These are phyloP conservation scores for Panagrolaimus sp. DNA, from an alignment of 1,140 invertebrate genomes.

Conservation along the genomic window DNA sequence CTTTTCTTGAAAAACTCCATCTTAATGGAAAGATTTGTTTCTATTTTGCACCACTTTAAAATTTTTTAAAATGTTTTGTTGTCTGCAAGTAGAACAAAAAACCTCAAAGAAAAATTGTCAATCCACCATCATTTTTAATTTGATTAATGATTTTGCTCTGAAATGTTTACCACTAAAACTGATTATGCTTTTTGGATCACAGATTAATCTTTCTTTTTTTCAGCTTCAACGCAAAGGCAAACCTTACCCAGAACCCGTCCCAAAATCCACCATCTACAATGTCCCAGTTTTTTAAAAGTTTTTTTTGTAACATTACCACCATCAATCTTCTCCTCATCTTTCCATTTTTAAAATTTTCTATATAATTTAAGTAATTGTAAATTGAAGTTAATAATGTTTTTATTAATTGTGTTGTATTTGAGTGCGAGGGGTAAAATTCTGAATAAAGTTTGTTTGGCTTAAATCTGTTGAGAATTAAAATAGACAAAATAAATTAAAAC, in stretches of 20 bases:
- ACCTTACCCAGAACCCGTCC: neutral
- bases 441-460: too few species aligned
- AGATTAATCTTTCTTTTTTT: neutral
- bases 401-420: too few species aligned
- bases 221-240: conserved; percentile 3
- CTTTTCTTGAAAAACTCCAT: too few species aligned
- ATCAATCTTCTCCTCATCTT: too few species aligned
- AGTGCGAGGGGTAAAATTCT: too few species aligned
- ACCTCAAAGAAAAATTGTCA: neutral
- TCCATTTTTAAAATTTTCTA: too few species aligned
- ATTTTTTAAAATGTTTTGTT: neutral
- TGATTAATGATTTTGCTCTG: neutral
- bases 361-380: too few species aligned
- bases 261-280: conserved; percentile 9
- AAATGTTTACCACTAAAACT: neutral
- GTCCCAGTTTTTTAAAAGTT: neutral
- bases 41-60: neutral
- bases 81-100: neutral
- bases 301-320: too few species aligned
- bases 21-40: too few species aligned
- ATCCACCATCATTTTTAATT: neutral
- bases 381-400: too few species aligned
- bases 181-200: neutral
- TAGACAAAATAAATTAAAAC: too few species aligned
- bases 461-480: too few species aligned